A percentile compares a stretch with the other conserved stretches of the same genome.
Evolutionary conservation across 2,797 vertebrate species (phyloP).

Genomic region (Ateles fusciceps): DNA sequence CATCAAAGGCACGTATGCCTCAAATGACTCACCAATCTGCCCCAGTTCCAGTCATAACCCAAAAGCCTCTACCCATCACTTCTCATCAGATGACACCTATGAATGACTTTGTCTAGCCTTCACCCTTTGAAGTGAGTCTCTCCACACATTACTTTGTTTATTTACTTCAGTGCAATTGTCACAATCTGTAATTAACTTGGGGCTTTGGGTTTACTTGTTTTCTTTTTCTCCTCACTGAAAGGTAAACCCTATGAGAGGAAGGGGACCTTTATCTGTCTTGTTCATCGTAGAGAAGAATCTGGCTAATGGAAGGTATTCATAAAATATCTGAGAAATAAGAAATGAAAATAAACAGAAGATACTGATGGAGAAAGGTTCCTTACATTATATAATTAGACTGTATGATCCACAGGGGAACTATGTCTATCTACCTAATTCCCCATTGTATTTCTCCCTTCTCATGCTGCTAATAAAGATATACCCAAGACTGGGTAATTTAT

Average conservation of each 20-base stretch:
- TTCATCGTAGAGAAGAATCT: background rate
- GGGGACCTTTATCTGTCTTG: background rate
- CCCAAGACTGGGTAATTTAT: background rate
- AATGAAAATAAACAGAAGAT: background rate
- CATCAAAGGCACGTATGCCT: background rate
- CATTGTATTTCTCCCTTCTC: background rate
- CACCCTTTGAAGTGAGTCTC: background rate
- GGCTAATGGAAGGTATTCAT: background rate
- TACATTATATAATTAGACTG: background rate
- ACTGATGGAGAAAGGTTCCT: background rate
- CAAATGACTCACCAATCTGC: background rate
- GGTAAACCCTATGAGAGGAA: background rate
- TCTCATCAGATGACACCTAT: background rate
- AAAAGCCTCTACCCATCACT: background rate
- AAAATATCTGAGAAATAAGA: background rate
- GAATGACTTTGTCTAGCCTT: background rate
- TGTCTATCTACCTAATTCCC: background rate
- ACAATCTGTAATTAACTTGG: background rate
- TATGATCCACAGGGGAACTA: background rate
- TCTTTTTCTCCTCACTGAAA: constrained; percentile 18
- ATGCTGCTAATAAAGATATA: background rate
- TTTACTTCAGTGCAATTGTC: background rate
- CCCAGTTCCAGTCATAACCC: background rate
- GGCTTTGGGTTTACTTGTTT: background rate
- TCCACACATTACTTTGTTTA: background rate